Conservation (phyloP, 2,113 vertebrate species). For the Rhodinocichla rosea region DNA sequence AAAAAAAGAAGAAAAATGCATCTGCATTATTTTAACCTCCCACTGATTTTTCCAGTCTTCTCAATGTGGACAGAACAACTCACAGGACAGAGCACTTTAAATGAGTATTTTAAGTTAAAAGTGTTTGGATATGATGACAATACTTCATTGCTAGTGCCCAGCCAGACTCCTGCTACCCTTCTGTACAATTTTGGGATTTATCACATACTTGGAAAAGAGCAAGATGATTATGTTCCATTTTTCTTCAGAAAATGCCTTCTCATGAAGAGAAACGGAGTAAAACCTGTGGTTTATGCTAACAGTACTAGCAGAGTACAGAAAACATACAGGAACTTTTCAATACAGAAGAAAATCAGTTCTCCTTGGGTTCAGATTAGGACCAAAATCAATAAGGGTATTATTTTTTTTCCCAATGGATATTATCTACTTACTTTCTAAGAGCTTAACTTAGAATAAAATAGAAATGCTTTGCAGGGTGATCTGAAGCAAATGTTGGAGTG, state of each 20-base stretch:
- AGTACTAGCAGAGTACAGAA: not conserved
- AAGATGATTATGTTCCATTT: not conserved
- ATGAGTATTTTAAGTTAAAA: constrained; percentile 1
- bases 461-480: not conserved
- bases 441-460: not conserved
- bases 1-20: not conserved
- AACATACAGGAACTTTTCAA: not conserved
- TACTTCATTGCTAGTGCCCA: not conserved
- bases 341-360: not conserved
- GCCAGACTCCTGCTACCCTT: not conserved
- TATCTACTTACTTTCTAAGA: not conserved
- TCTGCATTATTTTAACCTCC: not conserved
- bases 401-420: not conserved
- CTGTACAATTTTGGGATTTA: not conserved
- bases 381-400: not conserved
- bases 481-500: not conserved
- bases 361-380: not conserved
- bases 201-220: not conserved
- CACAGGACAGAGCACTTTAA: not conserved
- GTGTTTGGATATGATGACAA: not conserved
- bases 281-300: not conserved
- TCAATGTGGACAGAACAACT: not conserved
- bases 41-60: not conserved
- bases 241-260: not conserved
- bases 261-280: not conserved